These are phyloP conservation scores for Anthonomus grandis DNA, from an alignment of 1,140 invertebrate genomes.

Conservation along the genomic window DNA sequence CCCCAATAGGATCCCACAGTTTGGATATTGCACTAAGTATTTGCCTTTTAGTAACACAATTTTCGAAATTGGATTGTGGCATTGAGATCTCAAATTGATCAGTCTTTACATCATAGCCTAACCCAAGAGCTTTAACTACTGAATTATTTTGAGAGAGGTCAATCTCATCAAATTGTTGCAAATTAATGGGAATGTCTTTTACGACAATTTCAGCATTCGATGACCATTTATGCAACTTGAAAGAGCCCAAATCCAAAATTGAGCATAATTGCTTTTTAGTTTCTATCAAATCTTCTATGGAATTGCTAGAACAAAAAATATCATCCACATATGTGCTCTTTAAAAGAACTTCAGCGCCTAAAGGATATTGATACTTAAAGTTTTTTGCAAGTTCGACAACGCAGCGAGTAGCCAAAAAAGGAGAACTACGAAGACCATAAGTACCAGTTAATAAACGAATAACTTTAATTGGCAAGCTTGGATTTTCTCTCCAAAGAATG, in stretches of 20 bases:
- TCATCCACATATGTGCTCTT: constrained; percentile 53
- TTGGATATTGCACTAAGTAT: constrained; percentile 37
- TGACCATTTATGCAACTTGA: constrained; percentile 16
- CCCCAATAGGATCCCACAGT: too few species aligned
- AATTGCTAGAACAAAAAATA: too few species aligned
- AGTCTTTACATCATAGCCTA: too few species aligned
- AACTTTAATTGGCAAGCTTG: constrained; percentile 33
- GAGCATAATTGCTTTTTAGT: too few species aligned
- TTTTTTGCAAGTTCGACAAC: constrained; percentile 37
- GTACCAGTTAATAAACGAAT: constrained; percentile 42
- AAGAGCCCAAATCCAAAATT: too few species aligned
- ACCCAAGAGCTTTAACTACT: constrained; percentile 20
- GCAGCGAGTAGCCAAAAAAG: constrained; percentile 44
- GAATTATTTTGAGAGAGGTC: constrained; percentile 1
- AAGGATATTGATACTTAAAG: constrained; percentile 33
- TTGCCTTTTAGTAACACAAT: constrained; percentile 24
- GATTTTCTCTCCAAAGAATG: constrained; percentile 46
- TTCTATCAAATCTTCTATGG: too few species aligned
- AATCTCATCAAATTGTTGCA: constrained; percentile 24
- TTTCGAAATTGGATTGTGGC: not conserved
- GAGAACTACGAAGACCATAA: constrained; percentile 35
- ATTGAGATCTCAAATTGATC: constrained; percentile 19
- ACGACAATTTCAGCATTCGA: not conserved
- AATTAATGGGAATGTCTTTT: too few species aligned
- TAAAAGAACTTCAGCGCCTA: constrained; percentile 33